Evolutionary conservation across 2,797 vertebrate species (phyloP).

Genomic region (Liparis tanakae): DNA sequence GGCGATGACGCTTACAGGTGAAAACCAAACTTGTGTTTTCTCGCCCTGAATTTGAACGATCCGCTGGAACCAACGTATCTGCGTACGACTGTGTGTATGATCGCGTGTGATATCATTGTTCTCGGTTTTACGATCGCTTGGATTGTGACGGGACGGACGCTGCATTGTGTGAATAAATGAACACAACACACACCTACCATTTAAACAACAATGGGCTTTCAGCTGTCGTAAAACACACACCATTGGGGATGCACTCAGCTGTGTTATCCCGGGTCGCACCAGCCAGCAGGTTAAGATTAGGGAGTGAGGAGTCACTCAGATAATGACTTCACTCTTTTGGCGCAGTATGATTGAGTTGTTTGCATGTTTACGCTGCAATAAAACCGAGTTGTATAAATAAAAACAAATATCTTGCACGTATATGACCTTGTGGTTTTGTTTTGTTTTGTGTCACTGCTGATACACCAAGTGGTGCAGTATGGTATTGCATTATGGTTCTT

Average conservation of each 20-base stretch:
- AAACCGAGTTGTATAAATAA: too few species aligned
- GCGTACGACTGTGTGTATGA: background rate
- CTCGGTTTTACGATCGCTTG: too few species aligned
- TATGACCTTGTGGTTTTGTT: background rate
- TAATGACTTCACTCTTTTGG: background rate
- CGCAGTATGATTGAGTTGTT: background rate
- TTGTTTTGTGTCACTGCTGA: background rate
- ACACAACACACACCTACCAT: background rate
- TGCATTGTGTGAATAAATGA: background rate
- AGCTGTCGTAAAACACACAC: background rate
- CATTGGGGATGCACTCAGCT: too few species aligned
- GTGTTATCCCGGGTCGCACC: background rate
- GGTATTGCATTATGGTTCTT: background rate
- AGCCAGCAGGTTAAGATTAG: background rate
- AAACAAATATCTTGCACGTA: background rate
- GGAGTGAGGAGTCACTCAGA: background rate
- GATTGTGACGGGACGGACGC: too few species aligned
- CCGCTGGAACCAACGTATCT: background rate
- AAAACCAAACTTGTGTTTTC: background rate
- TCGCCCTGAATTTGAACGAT: background rate
- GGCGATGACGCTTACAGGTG: background rate
- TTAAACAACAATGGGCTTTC: background rate
- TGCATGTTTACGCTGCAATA: background rate
- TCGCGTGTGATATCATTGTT: background rate
- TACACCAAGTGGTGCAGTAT: background rate